Conservation (phyloP, 2,888 invertebrate genomes). For the Ellobium chinense region DNA sequence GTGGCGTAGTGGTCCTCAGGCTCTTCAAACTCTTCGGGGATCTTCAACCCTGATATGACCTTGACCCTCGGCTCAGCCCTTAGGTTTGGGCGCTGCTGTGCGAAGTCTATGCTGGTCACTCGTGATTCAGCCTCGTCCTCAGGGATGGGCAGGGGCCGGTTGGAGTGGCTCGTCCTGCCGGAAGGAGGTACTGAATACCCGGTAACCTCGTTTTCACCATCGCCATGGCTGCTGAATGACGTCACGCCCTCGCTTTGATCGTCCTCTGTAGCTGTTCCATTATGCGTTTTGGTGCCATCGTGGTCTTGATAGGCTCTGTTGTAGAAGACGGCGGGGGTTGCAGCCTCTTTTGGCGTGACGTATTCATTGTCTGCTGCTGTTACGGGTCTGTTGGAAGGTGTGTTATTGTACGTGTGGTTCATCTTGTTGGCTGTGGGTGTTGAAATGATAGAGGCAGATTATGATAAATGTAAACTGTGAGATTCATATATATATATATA, state of each 20-base stretch:
- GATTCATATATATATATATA: too few species aligned
- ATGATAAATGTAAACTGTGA: too few species aligned
- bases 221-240: not conserved
- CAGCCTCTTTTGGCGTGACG: not conserved
- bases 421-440: too few species aligned
- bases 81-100: not conserved
- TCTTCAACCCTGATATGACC: not conserved
- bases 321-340: not conserved
- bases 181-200: conserved; percentile 3
- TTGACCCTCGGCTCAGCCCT: not conserved
- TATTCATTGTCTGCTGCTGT: not conserved
- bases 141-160: not conserved
- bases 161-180: not conserved
- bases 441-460: too few species aligned
- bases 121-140: not conserved
- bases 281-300: not conserved
- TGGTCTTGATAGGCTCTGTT: not conserved
- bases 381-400: not conserved
- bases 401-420: not conserved
- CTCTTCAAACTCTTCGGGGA: not conserved
- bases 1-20: not conserved
- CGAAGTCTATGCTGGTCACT: not conserved
- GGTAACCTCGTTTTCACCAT: not conserved
- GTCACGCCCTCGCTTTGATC: not conserved
- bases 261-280: too few species aligned